Evolutionary conservation across 1,140 invertebrate genomes (phyloP), one percentile per base, ranked within the genome.

Genomic region (Saccostrea cuccullata): DNA sequence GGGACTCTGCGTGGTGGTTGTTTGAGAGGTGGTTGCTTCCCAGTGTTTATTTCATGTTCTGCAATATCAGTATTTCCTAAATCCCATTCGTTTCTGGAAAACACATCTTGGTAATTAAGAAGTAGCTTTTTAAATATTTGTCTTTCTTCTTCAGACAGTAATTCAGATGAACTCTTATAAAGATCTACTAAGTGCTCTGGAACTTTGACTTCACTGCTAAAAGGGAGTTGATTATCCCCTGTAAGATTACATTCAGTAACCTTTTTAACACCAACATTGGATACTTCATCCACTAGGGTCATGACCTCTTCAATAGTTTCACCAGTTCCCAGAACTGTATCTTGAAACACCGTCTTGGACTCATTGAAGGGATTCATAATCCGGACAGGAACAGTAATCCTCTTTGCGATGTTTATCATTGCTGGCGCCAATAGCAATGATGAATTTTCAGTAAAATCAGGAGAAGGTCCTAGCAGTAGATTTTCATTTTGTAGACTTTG

Each of bases 361-460:
- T 64, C 58, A 0, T 64, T 0, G 58, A 20, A 64, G 1, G 13
- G 58, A 20, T 64, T 64, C 58, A 64, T 64, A 20, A 64, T 8
- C 15, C 15, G 58, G 4, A 64, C 13, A 64, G 58, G 58, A 64
- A 64, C n/a, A 64, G 15, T 64, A 20, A 64, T 64, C 58, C 15
- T 64, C 17, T 64, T 64, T 20, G 58, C 58, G 8, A n/a, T 64
- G n/a, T 20, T 17, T 5, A 60, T 0, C 2, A 60, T 20, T 11
- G 58, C 58, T 60, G 58, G 58, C 20, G 12, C 58, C 83, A 86
- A 84, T 94, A 94, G 12, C 58, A 60, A 60, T 60, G 58, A 60
- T 0, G 58, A 60, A 20, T 64, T 64, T 20, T 64, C 8, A 20
- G 58, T 20, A 64, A 64, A 64, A 20, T n/a, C 58, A 8, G 5